A percentile compares a stretch with the other conserved stretches of the same genome.
phyloP scores from a whole-genome alignment of 1,140 invertebrate genomes.

The Oryzaephilus surinamensis region DNA sequence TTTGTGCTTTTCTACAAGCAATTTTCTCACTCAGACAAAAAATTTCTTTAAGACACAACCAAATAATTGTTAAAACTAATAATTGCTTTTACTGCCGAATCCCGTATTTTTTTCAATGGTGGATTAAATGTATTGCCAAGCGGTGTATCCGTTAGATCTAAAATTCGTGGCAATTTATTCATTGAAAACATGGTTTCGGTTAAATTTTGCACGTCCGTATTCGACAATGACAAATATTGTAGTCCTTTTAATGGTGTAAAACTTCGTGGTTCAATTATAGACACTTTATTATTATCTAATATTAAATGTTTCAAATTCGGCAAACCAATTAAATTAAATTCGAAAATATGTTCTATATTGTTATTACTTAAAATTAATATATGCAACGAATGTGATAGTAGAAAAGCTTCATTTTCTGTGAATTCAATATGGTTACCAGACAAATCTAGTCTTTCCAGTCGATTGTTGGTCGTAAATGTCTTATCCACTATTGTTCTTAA shows the following conservation, averaged over 20 bases:
- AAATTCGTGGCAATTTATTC: slow-evolving; percentile 22
- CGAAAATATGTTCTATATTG: slow-evolving; percentile 28
- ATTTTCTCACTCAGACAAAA: background rate
- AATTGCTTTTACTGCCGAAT: slow-evolving; percentile 19
- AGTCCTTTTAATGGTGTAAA: slow-evolving; percentile 26
- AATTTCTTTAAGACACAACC: too few relatives aligned
- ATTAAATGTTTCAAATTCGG: slow-evolving; percentile 26
- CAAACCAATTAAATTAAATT: slow-evolving; percentile 26
- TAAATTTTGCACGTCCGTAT: slow-evolving; percentile 28
- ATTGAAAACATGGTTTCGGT: slow-evolving; percentile 27
- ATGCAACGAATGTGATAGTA: slow-evolving; percentile 25
- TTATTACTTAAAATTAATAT: slow-evolving; percentile 26
- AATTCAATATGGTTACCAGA: slow-evolving; percentile 44
- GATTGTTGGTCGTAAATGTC: slow-evolving; percentile 44
- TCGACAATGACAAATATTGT: slow-evolving; percentile 28
- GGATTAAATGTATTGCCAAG: slow-evolving; percentile 28
- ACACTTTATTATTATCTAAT: slow-evolving; percentile 25
- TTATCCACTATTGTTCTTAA: slow-evolving; percentile 44
- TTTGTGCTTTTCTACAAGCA: background rate
- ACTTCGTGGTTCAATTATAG: slow-evolving; percentile 20
- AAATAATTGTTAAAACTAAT: slow-evolving; percentile 19
- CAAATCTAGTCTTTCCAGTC: slow-evolving; percentile 43
- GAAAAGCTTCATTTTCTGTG: slow-evolving; percentile 20
- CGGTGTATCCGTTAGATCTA: slow-evolving; percentile 27
- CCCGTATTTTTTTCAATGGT: slow-evolving; percentile 24